Conservation (phyloP, 2,888 invertebrate species). For the Pollenia amentaria region DNA sequence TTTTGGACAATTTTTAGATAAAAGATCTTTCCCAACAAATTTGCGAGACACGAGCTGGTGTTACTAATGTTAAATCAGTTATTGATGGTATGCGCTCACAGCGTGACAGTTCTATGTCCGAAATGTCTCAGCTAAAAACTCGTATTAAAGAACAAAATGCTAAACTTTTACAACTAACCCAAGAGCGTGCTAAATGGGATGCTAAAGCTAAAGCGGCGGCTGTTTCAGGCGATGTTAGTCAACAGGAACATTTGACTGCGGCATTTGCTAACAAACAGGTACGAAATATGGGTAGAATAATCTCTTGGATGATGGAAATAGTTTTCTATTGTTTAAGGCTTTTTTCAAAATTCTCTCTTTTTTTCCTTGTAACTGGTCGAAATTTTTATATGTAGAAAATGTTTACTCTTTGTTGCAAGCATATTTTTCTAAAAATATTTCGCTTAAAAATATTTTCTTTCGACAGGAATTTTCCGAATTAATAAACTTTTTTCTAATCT, state of each 20-base stretch:
- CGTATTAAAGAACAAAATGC: conserved; percentile 94
- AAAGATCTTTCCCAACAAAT: conserved; percentile 92
- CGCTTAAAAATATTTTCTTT: too few relatives aligned
- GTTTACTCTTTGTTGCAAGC: too few relatives aligned
- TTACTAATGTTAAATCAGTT: conserved; percentile 95
- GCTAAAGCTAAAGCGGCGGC: conserved; percentile 86
- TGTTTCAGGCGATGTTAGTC: conserved; percentile 82
- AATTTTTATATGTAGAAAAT: too few relatives aligned
- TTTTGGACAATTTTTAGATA: conserved; percentile 85
- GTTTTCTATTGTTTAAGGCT: background rate
- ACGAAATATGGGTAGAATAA: conserved; percentile 1
- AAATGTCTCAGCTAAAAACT: conserved; percentile 92
- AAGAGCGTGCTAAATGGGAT: conserved; percentile 93
- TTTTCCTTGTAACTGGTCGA: too few relatives aligned
- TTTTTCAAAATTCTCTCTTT: background rate
- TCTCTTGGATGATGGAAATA: too few relatives aligned
- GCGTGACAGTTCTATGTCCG: conserved; percentile 95
- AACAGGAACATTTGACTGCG: conserved; percentile 87
- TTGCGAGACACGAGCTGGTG: conserved; percentile 92
- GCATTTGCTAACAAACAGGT: conserved; percentile 88
- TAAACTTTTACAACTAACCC: conserved; percentile 90
- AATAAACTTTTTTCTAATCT: too few relatives aligned
- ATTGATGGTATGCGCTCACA: conserved; percentile 98
- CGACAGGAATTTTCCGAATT: too few relatives aligned
- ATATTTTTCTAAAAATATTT: too few relatives aligned